phyloP scores from a whole-genome alignment of 2,113 vertebrate species.

The Balaenoptera acutorostrata region DNA sequence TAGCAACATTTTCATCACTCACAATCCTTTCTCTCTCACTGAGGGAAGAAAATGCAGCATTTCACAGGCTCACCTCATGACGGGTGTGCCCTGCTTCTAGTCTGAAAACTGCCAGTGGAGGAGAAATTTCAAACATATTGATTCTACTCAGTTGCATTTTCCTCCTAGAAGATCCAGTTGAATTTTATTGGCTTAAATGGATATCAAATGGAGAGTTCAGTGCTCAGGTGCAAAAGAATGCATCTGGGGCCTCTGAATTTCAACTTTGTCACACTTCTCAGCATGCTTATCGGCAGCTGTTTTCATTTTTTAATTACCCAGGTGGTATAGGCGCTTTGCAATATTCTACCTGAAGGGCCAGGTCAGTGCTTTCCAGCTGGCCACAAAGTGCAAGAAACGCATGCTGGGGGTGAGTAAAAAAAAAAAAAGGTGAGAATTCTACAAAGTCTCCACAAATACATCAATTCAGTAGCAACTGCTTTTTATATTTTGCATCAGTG shows the following conservation, averaged over 20 bases:
- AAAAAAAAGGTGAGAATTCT: not conserved
- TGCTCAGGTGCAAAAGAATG: slow-evolving; percentile 16
- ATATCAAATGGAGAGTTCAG: slow-evolving; percentile 14
- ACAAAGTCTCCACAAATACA: slow-evolving; percentile 22
- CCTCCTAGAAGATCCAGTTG: not conserved
- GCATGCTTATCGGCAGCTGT: slow-evolving; percentile 19
- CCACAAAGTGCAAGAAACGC: not conserved
- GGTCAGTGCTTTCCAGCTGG: not conserved
- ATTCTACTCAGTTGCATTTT: slow-evolving; percentile 16
- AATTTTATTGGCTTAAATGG: slow-evolving; percentile 24
- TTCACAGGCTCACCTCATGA: not conserved
- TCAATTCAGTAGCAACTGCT: not conserved
- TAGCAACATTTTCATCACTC: not conserved
- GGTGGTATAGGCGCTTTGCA: not conserved
- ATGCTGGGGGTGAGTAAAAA: not conserved
- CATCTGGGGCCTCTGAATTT: slow-evolving; percentile 5
- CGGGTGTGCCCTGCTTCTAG: not conserved
- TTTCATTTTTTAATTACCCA: not conserved
- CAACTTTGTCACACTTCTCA: not conserved
- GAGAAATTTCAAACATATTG: slow-evolving; percentile 37
- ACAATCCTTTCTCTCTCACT: not conserved
- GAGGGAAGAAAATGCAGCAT: not conserved
- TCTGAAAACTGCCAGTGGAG: not conserved
- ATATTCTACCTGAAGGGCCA: not conserved
- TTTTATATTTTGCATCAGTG: not conserved